Evolutionary conservation across 1,140 invertebrate genomes (phyloP).

Genomic region (Tribolium castaneum): DNA sequence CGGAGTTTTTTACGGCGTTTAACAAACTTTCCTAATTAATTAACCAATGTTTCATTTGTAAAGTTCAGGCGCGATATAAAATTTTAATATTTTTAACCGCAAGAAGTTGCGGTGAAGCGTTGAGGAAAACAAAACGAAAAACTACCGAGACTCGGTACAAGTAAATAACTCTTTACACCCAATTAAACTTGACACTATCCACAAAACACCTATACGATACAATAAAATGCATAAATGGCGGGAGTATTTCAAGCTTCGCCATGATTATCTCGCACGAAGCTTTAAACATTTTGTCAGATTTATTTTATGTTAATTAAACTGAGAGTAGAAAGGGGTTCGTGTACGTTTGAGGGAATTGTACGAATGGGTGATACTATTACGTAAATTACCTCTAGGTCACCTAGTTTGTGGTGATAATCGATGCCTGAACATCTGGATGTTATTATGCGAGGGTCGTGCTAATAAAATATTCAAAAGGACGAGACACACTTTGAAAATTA

Average conservation of each 20-base stretch:
- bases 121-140: slow-evolving; percentile 36
- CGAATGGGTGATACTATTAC: background rate
- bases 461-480: background rate
- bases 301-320: background rate
- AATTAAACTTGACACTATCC: slow-evolving; percentile 48
- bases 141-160: slow-evolving; percentile 41
- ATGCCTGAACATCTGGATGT: background rate
- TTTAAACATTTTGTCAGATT: background rate
- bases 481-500: background rate
- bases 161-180: slow-evolving; percentile 51
- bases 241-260: background rate
- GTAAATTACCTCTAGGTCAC: background rate
- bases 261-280: background rate
- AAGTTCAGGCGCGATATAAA: background rate
- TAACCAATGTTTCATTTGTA: background rate
- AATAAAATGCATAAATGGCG: slow-evolving; percentile 3
- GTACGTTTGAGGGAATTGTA: background rate
- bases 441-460: background rate
- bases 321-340: background rate
- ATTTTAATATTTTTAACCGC: slow-evolving; percentile 30
- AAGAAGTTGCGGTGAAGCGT: slow-evolving; percentile 23
- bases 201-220: slow-evolving; percentile 45
- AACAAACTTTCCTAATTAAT: background rate
- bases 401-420: background rate
- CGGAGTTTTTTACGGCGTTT: background rate